Base-by-base conservation (phyloP, 2,888 invertebrate species). In the Hoplodrina blanda region DNA sequence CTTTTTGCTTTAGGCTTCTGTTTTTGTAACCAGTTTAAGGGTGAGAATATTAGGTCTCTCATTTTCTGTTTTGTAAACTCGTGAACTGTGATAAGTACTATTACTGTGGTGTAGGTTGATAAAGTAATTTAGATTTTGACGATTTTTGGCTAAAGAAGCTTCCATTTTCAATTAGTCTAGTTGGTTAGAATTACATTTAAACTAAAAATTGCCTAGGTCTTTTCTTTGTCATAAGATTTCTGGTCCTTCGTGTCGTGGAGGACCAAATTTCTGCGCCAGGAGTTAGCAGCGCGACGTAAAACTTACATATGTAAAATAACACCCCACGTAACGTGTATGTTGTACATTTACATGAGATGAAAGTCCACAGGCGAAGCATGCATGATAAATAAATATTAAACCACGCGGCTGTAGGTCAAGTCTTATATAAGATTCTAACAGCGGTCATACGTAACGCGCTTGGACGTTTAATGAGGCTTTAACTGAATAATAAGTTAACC, bases 401-500 rank as follows among this genome's bases (percentile, higher is more conserved):
- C n/a, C 44, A 56, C 7, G 44, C 64, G 17, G 30, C 17, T 69
- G 57, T 64, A 61, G 60, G 56, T 61, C 64, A 73, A 62, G 59
- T 66, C 79, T 74, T 82, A 79, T 62, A 74, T 56, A 79, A 82
- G 66, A 74, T 67, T 70, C 62, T 64, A 66, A 49, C 57, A 63
- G 74, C 61, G 70, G 64, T 46, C 62, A 46, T 62, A 72, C 59
- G 49, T 76, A 70, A 82, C 68, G 60, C 61, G 62, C 33, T 50
- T 30, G 62, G 53, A 53, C 54, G 41, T 60, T 55, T 76, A 81
- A 80, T 76, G 64, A 70, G 56, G 62, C 50, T 69, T 50, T 73
- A 69, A 60, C 78, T 81, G 65, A 81, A 81, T 83, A 83, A 83
- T 83, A 67, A 69, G 54, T 67, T 64, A 65, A 73, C 72, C 73